Evolutionary conservation across 1,140 invertebrate genomes (phyloP), one percentile per base, ranked within the genome.

Genomic region (Plutomurus gul): DNA sequence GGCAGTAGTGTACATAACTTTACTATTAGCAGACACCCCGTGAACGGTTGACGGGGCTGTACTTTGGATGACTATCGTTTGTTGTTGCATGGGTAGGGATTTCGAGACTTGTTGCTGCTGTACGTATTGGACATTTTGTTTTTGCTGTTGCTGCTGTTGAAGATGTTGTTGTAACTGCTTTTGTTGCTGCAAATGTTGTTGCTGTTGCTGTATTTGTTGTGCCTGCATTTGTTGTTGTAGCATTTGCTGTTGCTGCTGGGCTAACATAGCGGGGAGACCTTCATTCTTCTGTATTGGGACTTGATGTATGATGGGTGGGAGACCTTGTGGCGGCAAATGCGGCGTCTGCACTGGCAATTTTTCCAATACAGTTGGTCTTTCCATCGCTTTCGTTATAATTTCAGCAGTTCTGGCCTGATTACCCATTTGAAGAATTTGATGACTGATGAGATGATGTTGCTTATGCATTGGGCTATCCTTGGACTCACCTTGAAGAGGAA

Each of bases 401-500:
- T 77, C 76, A 4, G 76, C 75, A 33, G 78, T 76, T 22, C 75
- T 46, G 1, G 22, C 10, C 13, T 46, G 37, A n/a, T 76, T 47
- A 47, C 13, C 40, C 72, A 74, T 46, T 18, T 46, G 43, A 1
- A 47, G 18, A 1, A 49, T 43, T 33, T 47, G 43, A 22, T 47
- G 43, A 18, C 5, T 27, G 18, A 5, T 77, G 76, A 77, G 37
- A 5, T 33, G 36, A 25, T 49, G 20, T 27, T 47, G 22, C 27
- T 71, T 46, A n/a, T n/a, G 7, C n/a, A 27, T 37, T 30, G 37
- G 70, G 5, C 25, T 13, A 56, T 51, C 51, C 47, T 75, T 51
- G 1, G 43, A 43, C 30, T 73, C 51, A 27, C 25, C 37, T 33
- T 51, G 27, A 2, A 92, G 87, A 11, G 91, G 91, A 72, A 92